phyloP scores from a whole-genome alignment of 2,797 vertebrate genomes.

The Liparis tanakae region DNA sequence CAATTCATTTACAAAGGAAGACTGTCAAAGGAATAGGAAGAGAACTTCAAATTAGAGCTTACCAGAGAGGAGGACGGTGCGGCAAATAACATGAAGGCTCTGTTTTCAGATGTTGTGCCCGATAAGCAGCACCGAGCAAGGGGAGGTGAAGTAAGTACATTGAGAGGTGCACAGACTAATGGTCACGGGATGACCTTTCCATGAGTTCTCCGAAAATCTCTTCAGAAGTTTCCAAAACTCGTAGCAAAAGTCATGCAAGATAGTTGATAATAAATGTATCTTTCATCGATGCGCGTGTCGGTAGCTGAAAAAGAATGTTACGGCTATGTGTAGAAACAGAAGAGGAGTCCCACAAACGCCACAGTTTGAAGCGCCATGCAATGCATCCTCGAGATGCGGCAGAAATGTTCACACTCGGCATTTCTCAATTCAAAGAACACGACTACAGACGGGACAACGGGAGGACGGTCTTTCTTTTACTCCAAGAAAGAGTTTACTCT shows the following conservation, averaged over 20 bases:
- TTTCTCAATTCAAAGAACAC: too few species aligned
- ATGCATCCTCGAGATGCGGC: too few species aligned
- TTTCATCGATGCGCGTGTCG: not conserved
- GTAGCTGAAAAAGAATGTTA: not conserved
- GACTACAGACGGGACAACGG: too few species aligned
- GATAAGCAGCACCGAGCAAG: constrained; percentile 13
- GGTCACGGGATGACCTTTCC: not conserved
- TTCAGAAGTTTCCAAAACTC: not conserved
- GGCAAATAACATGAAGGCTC: constrained; percentile 22
- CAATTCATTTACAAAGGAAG: constrained; percentile 49
- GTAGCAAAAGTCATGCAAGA: not conserved
- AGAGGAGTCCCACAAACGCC: too few species aligned
- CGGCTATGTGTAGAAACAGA: too few species aligned
- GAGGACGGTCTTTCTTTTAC: too few species aligned
- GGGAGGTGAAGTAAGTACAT: constrained; percentile 5
- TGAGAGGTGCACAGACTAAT: not conserved
- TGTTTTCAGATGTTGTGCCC: constrained; percentile 24
- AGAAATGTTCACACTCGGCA: too few species aligned
- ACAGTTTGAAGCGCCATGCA: too few species aligned
- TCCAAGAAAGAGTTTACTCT: too few species aligned
- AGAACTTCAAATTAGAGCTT: constrained; percentile 47
- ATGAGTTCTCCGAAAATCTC: not conserved
- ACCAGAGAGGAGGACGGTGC: constrained; percentile 27
- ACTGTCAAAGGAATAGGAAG: constrained; percentile 48
- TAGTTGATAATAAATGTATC: not conserved